Conservation (phyloP, 2,113 vertebrate genomes). For the Pomatorhinus ruficollis region DNA sequence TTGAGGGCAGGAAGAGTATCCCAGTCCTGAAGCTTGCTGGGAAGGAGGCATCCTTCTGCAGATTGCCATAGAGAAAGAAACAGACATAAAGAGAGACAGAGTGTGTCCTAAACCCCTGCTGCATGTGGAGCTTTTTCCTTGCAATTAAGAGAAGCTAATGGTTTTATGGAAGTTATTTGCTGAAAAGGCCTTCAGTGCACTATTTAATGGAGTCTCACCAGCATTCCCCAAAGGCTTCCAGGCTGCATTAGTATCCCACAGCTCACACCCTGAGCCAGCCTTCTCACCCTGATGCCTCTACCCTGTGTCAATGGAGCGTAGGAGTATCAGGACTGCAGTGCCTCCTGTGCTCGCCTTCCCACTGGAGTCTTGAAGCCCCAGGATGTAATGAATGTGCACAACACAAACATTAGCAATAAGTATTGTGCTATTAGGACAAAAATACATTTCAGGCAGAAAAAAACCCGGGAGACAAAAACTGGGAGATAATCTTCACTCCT, state of each 20-base stretch:
- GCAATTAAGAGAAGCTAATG: constrained; percentile 4
- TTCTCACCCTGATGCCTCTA: not conserved
- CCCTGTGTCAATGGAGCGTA: accelerated
- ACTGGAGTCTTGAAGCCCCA: not conserved
- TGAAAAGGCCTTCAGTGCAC: not conserved
- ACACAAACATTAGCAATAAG: constrained; percentile 7
- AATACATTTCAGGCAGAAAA: not conserved
- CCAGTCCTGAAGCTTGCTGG: not conserved
- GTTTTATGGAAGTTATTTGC: constrained; percentile 11
- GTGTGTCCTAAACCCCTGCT: not conserved
- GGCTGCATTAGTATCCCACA: not conserved
- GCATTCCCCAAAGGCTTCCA: not conserved
- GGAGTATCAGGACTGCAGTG: not conserved
- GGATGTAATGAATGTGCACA: constrained; percentile 36
- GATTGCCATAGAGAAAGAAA: not conserved
- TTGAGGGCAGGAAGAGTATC: not conserved
- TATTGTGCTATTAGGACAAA: not conserved
- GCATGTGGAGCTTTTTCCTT: not conserved
- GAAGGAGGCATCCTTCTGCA: not conserved
- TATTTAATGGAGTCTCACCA: constrained; percentile 13
- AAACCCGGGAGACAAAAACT: not conserved
- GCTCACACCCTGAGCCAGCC: not conserved
- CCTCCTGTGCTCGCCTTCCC: not conserved
- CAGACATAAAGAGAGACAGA: not conserved
- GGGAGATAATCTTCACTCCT: not conserved